These are phyloP conservation scores for Sisor rabdophorus DNA, from an alignment of 2,113 vertebrate species.

Conservation along the genomic window DNA sequence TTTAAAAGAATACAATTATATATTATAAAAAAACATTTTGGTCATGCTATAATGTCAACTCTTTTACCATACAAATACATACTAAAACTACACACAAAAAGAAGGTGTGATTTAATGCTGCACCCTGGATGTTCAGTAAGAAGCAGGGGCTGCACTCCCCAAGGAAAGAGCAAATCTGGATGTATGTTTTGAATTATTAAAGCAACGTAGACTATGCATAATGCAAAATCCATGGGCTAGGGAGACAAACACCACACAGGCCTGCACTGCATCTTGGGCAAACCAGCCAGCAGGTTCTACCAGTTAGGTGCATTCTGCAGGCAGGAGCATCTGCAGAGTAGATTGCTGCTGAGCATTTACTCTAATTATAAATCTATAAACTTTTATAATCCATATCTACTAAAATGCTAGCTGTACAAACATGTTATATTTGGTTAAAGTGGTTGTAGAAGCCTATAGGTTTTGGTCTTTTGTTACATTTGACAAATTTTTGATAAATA, in stretches of 20 bases:
- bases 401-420: neutral
- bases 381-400: neutral
- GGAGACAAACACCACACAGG: constrained; percentile 39
- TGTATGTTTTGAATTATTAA: constrained; percentile 60
- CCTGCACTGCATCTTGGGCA: constrained; percentile 24
- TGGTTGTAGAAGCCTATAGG: neutral
- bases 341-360: constrained; percentile 24
- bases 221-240: constrained; percentile 56
- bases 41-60: neutral
- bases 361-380: constrained; percentile 24
- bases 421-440: neutral
- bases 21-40: neutral
- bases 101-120: constrained; percentile 50
- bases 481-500: too few species aligned
- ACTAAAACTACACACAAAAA: constrained; percentile 28
- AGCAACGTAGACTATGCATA: constrained; percentile 61
- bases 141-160: constrained; percentile 46
- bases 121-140: constrained; percentile 57
- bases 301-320: constrained; percentile 41
- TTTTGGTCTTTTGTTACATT: neutral
- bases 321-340: constrained; percentile 17
- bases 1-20: neutral
- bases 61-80: constrained; percentile 13
- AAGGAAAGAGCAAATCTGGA: constrained; percentile 57
- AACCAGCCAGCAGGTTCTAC: constrained; percentile 40